Evolutionary conservation across 2,113 vertebrate genomes (phyloP).

Genomic region (Bos javanicus): DNA sequence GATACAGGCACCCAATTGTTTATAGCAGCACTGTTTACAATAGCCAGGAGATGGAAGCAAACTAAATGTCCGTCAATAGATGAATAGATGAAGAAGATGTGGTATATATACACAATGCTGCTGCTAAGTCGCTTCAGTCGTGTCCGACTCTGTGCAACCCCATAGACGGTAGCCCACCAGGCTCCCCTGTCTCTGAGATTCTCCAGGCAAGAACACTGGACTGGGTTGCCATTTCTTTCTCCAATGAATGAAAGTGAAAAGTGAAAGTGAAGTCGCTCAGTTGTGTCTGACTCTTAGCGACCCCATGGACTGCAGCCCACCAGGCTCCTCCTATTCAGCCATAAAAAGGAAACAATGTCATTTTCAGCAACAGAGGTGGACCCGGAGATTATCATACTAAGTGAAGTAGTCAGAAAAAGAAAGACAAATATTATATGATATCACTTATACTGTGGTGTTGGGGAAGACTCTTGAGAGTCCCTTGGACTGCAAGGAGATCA

Average conservation of each 20-base stretch:
- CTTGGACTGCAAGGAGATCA: background rate
- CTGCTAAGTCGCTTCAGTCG: too few relatives aligned
- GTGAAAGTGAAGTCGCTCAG: too few relatives aligned
- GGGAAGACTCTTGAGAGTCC: background rate
- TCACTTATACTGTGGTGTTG: background rate
- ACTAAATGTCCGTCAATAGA: background rate
- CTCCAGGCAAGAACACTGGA: too few relatives aligned
- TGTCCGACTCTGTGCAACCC: too few relatives aligned
- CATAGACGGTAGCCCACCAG: too few relatives aligned
- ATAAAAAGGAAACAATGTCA: background rate
- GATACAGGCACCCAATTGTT: background rate
- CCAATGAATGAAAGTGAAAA: too few relatives aligned
- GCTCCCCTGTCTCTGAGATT: too few relatives aligned
- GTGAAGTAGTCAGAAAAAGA: background rate
- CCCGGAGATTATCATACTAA: background rate
- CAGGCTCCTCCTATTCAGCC: background rate
- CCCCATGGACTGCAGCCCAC: too few relatives aligned
- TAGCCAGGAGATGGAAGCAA: background rate
- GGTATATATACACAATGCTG: background rate
- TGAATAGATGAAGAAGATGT: background rate
- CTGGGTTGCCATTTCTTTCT: too few relatives aligned
- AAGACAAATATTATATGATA: background rate
- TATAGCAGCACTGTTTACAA: background rate
- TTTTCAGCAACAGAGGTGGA: background rate
- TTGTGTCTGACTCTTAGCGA: too few relatives aligned